phyloP scores from a whole-genome alignment of 2,797 vertebrate genomes.

The Propithecus perrieri region DNA sequence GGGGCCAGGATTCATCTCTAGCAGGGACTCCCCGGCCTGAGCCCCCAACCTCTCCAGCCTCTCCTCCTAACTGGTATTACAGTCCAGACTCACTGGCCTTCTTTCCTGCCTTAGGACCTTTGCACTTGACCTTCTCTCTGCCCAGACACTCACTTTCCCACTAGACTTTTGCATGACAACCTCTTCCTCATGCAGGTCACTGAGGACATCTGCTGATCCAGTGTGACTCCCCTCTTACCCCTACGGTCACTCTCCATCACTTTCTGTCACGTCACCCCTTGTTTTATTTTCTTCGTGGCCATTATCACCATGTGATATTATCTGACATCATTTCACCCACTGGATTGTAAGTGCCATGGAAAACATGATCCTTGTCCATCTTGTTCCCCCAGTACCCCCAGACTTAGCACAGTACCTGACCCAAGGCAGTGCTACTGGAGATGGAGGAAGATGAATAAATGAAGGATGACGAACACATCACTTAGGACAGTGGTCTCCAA shows the following conservation, averaged over 20 bases:
- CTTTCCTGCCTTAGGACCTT: neutral
- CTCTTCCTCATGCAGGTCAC: neutral
- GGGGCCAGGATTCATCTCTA: neutral
- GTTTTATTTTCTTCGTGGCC: neutral
- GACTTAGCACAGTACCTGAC: neutral
- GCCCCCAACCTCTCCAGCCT: neutral
- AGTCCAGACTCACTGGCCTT: neutral
- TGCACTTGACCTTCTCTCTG: neutral
- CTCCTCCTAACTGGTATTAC: neutral
- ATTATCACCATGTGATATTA: neutral
- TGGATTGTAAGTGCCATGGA: neutral
- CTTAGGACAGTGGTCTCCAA: neutral
- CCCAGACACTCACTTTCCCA: neutral
- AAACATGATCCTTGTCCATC: neutral
- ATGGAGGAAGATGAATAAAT: too few species aligned
- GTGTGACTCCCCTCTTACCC: neutral
- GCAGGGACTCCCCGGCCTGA: neutral
- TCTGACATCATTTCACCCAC: neutral
- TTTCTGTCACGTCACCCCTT: neutral
- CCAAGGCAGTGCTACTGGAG: neutral
- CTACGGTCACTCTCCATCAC: neutral
- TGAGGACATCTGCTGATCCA: neutral
- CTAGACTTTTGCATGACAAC: neutral
- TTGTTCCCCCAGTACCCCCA: neutral
- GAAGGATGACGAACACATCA: neutral